These are phyloP conservation scores for Eulacestoma nigropectus DNA, from an alignment of 2,113 vertebrate genomes.

Conservation along the genomic window DNA sequence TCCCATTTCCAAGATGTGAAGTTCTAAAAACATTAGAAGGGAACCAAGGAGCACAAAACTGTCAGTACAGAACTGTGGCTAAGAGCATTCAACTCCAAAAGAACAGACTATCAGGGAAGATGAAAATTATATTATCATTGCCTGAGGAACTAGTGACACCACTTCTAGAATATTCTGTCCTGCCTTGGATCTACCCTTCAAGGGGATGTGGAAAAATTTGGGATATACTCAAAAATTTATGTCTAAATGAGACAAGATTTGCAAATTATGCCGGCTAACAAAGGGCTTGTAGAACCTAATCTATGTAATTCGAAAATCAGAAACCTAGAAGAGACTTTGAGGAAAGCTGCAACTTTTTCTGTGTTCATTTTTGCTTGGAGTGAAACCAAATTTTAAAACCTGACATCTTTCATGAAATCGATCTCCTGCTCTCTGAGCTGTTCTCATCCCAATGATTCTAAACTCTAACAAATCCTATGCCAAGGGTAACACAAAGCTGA, in stretches of 20 bases:
- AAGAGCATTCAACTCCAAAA: background rate
- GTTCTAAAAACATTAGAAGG: background rate
- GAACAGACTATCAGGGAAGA: background rate
- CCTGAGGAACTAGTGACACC: background rate
- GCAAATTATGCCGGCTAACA: background rate
- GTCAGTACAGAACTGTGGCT: background rate
- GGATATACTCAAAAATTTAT: background rate
- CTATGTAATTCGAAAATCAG: background rate
- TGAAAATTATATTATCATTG: background rate
- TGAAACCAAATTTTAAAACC: background rate
- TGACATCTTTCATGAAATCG: background rate
- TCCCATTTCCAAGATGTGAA: background rate
- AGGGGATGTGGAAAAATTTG: background rate
- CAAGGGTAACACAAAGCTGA: slow-evolving; percentile 13
- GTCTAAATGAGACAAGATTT: background rate
- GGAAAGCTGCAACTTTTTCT: background rate
- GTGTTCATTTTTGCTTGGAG: background rate
- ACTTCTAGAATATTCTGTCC: background rate
- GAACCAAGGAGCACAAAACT: background rate
- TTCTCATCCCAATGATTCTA: background rate
- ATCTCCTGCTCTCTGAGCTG: background rate
- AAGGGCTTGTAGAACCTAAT: background rate
- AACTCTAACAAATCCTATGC: background rate
- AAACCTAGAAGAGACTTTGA: background rate
- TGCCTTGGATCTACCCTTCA: background rate